These are phyloP conservation scores for Otis tarda DNA, from an alignment of 2,113 vertebrate species.

Conservation along the genomic window DNA sequence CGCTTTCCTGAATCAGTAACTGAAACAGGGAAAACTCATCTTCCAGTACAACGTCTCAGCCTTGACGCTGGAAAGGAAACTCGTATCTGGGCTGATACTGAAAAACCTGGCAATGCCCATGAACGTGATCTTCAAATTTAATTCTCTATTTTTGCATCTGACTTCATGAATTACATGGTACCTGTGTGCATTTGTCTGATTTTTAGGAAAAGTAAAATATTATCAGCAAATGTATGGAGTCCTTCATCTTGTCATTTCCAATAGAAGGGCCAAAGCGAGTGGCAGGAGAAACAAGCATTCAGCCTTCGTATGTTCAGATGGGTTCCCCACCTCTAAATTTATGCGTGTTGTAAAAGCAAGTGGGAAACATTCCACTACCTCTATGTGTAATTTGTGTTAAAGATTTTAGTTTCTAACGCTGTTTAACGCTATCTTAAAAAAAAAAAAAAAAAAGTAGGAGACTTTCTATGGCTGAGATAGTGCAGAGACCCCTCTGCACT, in stretches of 20 bases:
- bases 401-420: background rate
- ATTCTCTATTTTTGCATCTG: background rate
- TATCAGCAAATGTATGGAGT: background rate
- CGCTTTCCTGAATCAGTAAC: background rate
- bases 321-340: background rate
- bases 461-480: background rate
- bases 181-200: background rate
- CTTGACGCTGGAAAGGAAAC: background rate
- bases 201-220: background rate
- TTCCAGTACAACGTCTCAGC: background rate
- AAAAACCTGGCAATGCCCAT: background rate
- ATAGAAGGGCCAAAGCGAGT: background rate
- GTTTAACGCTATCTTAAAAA: background rate
- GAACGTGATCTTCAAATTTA: background rate
- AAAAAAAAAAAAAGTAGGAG: background rate
- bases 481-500: background rate
- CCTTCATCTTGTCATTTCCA: background rate
- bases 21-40: background rate
- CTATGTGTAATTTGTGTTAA: background rate
- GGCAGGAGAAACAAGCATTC: background rate
- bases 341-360: background rate
- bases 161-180: background rate
- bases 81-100: background rate
- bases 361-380: background rate
- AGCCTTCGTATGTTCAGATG: fast-evolving